Evolutionary conservation across 2,797 vertebrate genomes (phyloP).

Genomic region (Otus scops): DNA sequence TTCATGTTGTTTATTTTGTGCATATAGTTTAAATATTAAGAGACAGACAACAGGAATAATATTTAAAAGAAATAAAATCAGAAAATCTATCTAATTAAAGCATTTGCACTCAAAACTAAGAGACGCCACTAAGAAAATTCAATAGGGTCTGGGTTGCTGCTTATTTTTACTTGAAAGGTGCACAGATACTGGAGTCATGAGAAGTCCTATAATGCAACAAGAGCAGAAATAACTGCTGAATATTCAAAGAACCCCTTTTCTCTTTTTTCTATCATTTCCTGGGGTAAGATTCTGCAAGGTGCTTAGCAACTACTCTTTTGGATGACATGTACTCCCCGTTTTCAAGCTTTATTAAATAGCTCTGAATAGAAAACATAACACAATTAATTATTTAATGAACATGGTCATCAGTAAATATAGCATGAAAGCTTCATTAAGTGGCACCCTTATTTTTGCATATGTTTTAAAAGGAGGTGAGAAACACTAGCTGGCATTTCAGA

Average conservation of each 20-base stretch:
- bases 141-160: background rate
- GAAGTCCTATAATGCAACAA: background rate
- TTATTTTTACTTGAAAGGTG: background rate
- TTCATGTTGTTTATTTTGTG: background rate
- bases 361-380: background rate
- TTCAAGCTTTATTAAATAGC: background rate
- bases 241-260: background rate
- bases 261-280: background rate
- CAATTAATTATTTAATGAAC: background rate
- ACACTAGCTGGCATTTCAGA: background rate
- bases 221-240: background rate
- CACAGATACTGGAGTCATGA: background rate
- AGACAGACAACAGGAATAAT: background rate
- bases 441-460: background rate
- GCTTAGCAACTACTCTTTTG: background rate
- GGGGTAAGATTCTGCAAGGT: background rate
- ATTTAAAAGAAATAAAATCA: background rate
- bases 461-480: background rate
- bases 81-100: background rate
- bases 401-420: background rate
- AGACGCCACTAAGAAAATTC: background rate
- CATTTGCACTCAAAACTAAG: background rate
- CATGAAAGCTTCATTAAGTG: background rate
- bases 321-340: background rate
- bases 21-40: background rate